Percentiles rank a stretch among this genome's conserved stretches.
Evolutionary conservation across 2,888 invertebrate species (phyloP).

Genomic region (Zaprionus lineosus): DNA sequence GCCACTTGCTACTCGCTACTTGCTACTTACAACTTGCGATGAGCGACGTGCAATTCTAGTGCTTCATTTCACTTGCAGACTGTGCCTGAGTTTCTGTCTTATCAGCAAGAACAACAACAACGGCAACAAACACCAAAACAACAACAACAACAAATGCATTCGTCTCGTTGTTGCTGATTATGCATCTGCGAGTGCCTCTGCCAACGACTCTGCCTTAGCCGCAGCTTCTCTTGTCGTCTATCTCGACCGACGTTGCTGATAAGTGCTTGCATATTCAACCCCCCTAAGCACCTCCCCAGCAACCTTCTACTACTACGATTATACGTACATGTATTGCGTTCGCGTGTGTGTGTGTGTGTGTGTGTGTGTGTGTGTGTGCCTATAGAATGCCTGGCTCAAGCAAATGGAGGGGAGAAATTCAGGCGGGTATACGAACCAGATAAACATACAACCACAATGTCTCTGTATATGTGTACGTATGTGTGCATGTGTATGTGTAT

Average conservation of each 20-base stretch:
- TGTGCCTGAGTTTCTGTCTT: constrained; percentile 18
- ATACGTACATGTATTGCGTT: too few species aligned
- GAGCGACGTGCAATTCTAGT: constrained; percentile 20
- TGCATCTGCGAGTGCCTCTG: neutral
- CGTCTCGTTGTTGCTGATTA: constrained; percentile 34
- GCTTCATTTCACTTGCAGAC: constrained; percentile 2
- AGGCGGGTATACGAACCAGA: constrained; percentile 10
- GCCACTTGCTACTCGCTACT: constrained; percentile 17
- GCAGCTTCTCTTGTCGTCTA: neutral
- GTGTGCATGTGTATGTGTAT: neutral
- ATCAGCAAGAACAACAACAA: constrained; percentile 21
- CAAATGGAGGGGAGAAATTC: neutral
- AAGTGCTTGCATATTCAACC: constrained; percentile 54
- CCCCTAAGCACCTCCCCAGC: neutral
- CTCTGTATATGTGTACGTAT: neutral
- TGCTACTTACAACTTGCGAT: neutral
- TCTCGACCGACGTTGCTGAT: constrained; percentile 33
- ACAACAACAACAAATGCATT: constrained; percentile 4
- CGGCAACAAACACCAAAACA: constrained; percentile 1
- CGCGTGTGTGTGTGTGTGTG: too few species aligned
- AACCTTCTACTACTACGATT: too few species aligned
- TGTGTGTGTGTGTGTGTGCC: too few species aligned
- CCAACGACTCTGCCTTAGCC: neutral
- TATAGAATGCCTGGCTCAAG: too few species aligned
- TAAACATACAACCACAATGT: constrained; percentile 31